Conservation (phyloP, 2,113 vertebrate species). For the Tychaedon coryphoeus region DNA sequence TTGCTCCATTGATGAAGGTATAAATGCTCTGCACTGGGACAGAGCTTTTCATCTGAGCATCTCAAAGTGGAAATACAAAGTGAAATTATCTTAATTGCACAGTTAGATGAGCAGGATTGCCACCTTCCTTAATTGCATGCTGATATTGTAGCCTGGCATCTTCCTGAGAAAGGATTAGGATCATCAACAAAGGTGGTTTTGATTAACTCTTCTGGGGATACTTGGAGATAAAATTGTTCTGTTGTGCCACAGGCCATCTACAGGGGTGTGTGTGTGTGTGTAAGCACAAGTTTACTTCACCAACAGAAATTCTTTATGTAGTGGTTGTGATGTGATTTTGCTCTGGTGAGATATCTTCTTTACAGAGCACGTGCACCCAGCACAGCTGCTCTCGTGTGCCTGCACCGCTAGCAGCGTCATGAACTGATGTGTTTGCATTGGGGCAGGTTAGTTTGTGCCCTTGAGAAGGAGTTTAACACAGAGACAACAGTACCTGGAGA, state of each 20-base stretch:
- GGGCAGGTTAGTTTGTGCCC: not conserved
- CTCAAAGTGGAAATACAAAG: not conserved
- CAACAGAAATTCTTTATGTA: not conserved
- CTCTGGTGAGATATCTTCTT: not conserved
- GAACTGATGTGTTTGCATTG: no score
- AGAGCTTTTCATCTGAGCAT: not conserved
- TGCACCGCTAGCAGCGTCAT: not conserved
- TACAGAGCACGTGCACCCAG: rapidly evolving
- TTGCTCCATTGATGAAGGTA: not conserved
- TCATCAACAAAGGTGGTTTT: not conserved
- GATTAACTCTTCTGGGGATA: not conserved
- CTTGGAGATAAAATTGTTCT: not conserved
- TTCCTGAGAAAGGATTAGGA: not conserved
- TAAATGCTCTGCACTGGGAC: not conserved
- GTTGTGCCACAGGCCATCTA: not conserved
- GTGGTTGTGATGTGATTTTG: not conserved
- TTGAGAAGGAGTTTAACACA: not conserved
- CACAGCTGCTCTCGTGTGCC: rapidly evolving
- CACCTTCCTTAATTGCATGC: not conserved
- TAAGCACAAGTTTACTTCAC: not conserved
- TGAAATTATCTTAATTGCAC: not conserved
- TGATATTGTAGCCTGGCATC: not conserved
- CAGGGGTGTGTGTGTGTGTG: rapidly evolving
- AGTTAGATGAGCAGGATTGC: not conserved
- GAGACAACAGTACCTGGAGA: not conserved